Evolutionary conservation across 2,888 invertebrate genomes (phyloP), one percentile per base, ranked within the genome.

Genomic region (Ophonus ardosiacus): DNA sequence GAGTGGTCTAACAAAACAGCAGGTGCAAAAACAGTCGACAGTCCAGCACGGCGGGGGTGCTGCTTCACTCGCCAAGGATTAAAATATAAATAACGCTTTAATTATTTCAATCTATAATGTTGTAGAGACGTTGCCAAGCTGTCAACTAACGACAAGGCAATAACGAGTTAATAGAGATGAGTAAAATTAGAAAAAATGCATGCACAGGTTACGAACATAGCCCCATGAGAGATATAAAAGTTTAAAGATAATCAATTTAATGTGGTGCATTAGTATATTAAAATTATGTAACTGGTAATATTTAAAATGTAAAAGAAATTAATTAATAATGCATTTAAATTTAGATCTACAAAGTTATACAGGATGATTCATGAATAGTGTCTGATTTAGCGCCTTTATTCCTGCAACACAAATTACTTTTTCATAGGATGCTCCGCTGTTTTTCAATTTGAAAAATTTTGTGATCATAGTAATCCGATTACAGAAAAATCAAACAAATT

Each of bases 61-160:
- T 51, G 43, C 43, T 8, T 13, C 10, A 13, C 59, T 40, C 80
- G 24, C 78, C 78, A 18, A 59, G 15, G 38, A 80, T 61, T 80
- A 80, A 59, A 61, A 80, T 80, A 80, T 80, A 80, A 80, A 80
- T 80, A 80, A 80, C 80, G 40, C 61, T 80, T 61, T 80, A 80
- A 80, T 80, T 80, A 61, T 61, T 80, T 61, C 61, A 61, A 61
- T 80, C 59, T 80, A 80, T 78, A 78, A 57, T 21, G 56, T 78
- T 56, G 56, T 78, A 24, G 78, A 8, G 40, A 21, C 57, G 78
- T 78, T 56, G 57, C 57, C 24, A 15, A 31, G 57, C 56, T 7
- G 56, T 74, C 71, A 18, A 38, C 68, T 7, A 15, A 31, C 31
- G 31, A 31, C 31, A 31, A 31, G 43, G 8, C 43, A 13, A 51